Evolutionary conservation across 2,888 invertebrate genomes (phyloP).

Genomic region (Yponomeuta sedellus): DNA sequence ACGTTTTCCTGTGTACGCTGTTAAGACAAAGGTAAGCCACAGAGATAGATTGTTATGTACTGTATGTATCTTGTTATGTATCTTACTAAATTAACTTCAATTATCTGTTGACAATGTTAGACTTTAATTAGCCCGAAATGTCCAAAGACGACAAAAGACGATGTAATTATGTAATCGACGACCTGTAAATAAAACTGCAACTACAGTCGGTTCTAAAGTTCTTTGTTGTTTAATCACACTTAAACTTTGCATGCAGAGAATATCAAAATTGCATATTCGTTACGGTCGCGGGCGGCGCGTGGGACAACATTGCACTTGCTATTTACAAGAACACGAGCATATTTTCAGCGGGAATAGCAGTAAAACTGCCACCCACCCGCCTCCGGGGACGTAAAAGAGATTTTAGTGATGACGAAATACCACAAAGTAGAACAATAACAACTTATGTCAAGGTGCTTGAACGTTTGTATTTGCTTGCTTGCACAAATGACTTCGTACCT

Average conservation of each 20-base stretch:
- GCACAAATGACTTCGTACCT: slow-evolving; percentile 3
- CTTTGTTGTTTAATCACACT: neutral
- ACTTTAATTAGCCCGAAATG: neutral
- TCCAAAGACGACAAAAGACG: neutral
- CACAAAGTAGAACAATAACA: neutral
- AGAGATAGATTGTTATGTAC: neutral
- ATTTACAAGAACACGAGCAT: slow-evolving; percentile 3
- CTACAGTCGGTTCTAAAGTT: neutral
- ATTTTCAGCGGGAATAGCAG: slow-evolving; percentile 7
- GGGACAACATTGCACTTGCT: slow-evolving; percentile 9
- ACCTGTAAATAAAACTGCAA: too few species aligned
- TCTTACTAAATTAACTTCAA: too few species aligned
- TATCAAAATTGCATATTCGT: slow-evolving; percentile 3
- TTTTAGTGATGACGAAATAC: slow-evolving; percentile 14
- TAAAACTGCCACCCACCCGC: slow-evolving; percentile 11
- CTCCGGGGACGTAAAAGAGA: slow-evolving; percentile 11
- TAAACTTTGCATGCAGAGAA: neutral
- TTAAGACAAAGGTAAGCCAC: neutral
- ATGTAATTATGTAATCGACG: too few species aligned
- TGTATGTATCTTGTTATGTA: too few species aligned
- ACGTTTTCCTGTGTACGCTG: slow-evolving; percentile 12
- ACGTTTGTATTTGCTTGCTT: neutral
- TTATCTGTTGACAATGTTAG: neutral
- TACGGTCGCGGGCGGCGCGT: neutral
- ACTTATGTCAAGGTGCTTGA: neutral